These are phyloP conservation scores for Galagoides demidoff DNA, from an alignment of 2,797 vertebrate genomes.

Conservation along the genomic window DNA sequence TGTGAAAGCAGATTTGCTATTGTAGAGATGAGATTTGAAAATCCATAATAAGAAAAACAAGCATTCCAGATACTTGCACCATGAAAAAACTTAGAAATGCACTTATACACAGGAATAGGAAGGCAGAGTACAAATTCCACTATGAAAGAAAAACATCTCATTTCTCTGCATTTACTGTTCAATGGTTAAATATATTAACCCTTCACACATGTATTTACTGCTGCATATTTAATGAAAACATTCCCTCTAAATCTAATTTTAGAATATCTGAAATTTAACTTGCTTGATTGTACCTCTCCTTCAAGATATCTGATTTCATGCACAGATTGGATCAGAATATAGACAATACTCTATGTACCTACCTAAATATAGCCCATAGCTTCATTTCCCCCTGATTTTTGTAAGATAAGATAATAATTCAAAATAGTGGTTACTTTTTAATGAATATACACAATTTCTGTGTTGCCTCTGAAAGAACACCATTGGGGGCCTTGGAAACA, in stretches of 20 bases:
- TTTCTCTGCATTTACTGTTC: not conserved
- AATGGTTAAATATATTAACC: not conserved
- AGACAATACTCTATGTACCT: constrained; percentile 1
- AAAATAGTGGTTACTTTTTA: not conserved
- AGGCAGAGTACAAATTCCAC: not conserved
- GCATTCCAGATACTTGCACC: not conserved
- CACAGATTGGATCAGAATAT: not conserved
- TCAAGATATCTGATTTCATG: not conserved
- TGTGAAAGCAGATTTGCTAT: not conserved
- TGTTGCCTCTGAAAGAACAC: not conserved
- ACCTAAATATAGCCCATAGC: not conserved
- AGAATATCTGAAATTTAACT: not conserved
- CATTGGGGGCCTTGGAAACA: not conserved
- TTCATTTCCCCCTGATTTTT: not conserved
- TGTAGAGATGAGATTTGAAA: not conserved
- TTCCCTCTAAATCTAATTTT: not conserved
- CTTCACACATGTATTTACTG: not conserved
- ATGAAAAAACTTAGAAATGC: not conserved
- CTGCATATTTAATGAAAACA: not conserved
- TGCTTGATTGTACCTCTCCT: not conserved
- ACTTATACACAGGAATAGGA: not conserved
- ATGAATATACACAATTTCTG: not conserved
- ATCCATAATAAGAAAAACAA: not conserved
- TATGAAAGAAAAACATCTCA: not conserved
- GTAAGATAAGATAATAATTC: not conserved